A percentile compares a stretch with the other conserved stretches of the same genome.
Evolutionary conservation across 1,140 invertebrate genomes (phyloP).

Genomic region (Chironomus tepperi): DNA sequence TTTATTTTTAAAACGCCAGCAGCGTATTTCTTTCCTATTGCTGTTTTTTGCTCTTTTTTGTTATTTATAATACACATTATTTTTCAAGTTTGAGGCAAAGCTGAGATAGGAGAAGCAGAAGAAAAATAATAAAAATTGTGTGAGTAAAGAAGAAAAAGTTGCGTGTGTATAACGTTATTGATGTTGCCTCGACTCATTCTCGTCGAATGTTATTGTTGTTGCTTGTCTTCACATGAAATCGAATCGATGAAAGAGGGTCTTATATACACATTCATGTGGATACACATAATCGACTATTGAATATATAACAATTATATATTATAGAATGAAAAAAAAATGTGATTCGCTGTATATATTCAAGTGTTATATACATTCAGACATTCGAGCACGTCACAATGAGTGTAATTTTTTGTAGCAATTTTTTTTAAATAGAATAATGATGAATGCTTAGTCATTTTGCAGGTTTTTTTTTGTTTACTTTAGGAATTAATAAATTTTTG

Average conservation of each 20-base stretch:
- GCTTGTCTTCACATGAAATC: not conserved
- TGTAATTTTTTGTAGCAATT: too few species aligned
- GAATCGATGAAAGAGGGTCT: not conserved
- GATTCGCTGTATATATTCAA: not conserved
- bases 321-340: not conserved
- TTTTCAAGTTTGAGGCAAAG: constrained; percentile 8
- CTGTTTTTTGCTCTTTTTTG: too few species aligned
- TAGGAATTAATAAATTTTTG: too few species aligned
- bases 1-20: constrained; percentile 10
- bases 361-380: not conserved
- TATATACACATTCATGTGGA: not conserved
- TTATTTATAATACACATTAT: not conserved
- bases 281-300: not conserved
- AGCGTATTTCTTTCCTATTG: not conserved
- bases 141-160: not conserved
- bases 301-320: not conserved
- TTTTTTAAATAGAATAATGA: too few species aligned
- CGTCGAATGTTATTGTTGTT: not conserved
- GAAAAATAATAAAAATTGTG: too few species aligned
- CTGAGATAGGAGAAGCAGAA: not conserved
- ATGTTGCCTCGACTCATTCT: not conserved
- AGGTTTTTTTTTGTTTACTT: too few species aligned
- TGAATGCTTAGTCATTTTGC: too few species aligned
- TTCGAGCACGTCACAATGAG: too few species aligned
- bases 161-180: constrained; percentile 1